Evolutionary conservation across 2,113 vertebrate species (phyloP), one percentile per base, ranked within the genome.

Genomic region (Pipra filicauda): DNA sequence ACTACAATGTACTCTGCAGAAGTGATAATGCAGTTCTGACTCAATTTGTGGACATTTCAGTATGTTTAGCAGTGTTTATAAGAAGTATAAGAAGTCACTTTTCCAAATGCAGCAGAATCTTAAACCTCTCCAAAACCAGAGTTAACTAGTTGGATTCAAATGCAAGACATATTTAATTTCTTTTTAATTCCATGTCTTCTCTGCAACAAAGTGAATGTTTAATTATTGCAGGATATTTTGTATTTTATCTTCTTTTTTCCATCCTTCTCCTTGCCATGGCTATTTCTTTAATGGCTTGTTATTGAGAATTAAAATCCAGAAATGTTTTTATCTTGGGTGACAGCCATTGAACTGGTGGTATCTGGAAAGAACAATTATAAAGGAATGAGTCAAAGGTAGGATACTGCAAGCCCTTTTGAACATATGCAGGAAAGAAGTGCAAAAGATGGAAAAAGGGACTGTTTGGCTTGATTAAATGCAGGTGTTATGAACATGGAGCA

Each of bases 381-480:
- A 83, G 19, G 8, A 27, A 9, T 48, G 44, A 85, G 11, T 52
- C 52, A 80, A 74, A 84, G 27, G 33, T 48, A 83, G 8, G 24
- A 10, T n/a, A 48, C 33, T 1, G 2, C 28, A 69, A 52, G 37
- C 55, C 24, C 18, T 79, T 93, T 74, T 52, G 57, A 91, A 64
- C 15, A 48, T 13, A 8, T 26, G 3, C 7, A 26, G 30, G 49
- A 91, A 5, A 70, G 27, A 22, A 2, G 2, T n/a, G 49, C 44
- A 77, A 84, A 91, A 84, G 39, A 52, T 37, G 35, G 67, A 19
- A 48, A 81, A 84, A 81, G 27, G 12, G 17, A 61, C 35, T 35
- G 4, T 66, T 83, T 86, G 69, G 14, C 46, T 78, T 93, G 88
- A 96, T 93, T 92, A 84, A 93, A 74, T 66, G 52, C 90, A 95